These are phyloP conservation scores for Naja naja DNA, from an alignment of 2,113 vertebrate genomes.

Conservation along the genomic window DNA sequence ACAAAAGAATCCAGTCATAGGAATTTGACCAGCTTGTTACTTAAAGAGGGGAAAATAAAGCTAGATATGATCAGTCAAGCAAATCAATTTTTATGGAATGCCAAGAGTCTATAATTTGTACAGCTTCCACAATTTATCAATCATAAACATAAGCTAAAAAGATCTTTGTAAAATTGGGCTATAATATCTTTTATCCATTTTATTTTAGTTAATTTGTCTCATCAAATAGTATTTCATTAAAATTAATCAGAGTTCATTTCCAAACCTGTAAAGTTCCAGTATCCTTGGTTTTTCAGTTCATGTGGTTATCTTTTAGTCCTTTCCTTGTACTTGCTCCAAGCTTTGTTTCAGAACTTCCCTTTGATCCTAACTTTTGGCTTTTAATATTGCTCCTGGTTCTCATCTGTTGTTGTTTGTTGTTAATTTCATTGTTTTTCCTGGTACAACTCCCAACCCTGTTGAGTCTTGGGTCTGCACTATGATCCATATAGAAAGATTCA, in stretches of 20 bases:
- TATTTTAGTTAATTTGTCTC: not conserved
- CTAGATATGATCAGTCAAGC: not conserved
- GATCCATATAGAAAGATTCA: not conserved
- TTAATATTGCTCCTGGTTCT: not conserved
- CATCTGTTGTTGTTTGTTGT: not conserved
- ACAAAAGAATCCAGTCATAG: slow-evolving; percentile 12
- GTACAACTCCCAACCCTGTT: not conserved
- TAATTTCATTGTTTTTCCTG: not conserved
- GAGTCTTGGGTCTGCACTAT: not conserved
- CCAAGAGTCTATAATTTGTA: not conserved
- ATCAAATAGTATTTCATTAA: not conserved
- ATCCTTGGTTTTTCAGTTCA: not conserved
- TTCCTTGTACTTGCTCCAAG: not conserved
- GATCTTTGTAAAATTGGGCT: not conserved
- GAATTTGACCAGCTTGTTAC: not conserved
- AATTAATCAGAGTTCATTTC: not conserved
- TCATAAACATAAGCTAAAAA: not conserved
- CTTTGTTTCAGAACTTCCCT: not conserved
- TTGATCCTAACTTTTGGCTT: not conserved
- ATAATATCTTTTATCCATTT: not conserved
- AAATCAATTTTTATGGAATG: not conserved
- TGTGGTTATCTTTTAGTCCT: not conserved
- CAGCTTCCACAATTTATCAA: not conserved
- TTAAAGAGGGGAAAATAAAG: slow-evolving; percentile 3
- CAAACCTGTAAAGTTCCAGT: not conserved